Evolutionary conservation across 2,888 invertebrate genomes (phyloP), one percentile per base, ranked within the genome.

Genomic region (Embidobia sp.): DNA sequence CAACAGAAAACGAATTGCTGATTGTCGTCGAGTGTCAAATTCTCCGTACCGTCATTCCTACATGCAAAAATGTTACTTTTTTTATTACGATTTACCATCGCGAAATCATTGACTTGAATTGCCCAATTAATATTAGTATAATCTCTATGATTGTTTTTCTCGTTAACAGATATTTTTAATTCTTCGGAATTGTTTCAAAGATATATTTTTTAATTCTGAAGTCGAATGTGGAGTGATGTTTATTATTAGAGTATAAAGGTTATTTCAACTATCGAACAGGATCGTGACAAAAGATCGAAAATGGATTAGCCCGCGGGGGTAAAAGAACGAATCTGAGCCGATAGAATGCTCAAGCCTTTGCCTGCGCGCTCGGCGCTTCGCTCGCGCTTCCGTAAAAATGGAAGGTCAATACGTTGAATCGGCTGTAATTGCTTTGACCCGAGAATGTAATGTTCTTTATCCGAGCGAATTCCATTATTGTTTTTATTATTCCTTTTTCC

Each of bases 401-500:
- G 69, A 72, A 79, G 69, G 72, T 70, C 77, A 77, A 77, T 80
- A 81, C 72, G 72, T 35, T 74, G 79, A 78, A 72, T 67, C 72
- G 78, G 67, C 80, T 79, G 83, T 85, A 85, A 86, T 85, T 86
- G 85, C 83, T 84, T 83, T 81, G 80, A 82, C 83, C 80, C 77
- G 80, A 84, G 84, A 85, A 85, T 84, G 84, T 83, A 85, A 85
- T 84, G 84, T 85, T 82, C 82, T 79, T 79, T 77, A 80, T 80
- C 75, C 67, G 44, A 55, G 40, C 51, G 73, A 66, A 66, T 74
- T 59, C 73, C 35, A 74, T 66, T 74, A 66, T 73, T 72, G 55
- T 64, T 53, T 64, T 64, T 72, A 63, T 72, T 72, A 63, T 64
- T 64, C 57, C 40, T 64, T 48, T 74, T 74, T 51, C 44, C 35